Evolutionary conservation across 2,797 vertebrate species (phyloP).

Genomic region (Labeo calbasu): DNA sequence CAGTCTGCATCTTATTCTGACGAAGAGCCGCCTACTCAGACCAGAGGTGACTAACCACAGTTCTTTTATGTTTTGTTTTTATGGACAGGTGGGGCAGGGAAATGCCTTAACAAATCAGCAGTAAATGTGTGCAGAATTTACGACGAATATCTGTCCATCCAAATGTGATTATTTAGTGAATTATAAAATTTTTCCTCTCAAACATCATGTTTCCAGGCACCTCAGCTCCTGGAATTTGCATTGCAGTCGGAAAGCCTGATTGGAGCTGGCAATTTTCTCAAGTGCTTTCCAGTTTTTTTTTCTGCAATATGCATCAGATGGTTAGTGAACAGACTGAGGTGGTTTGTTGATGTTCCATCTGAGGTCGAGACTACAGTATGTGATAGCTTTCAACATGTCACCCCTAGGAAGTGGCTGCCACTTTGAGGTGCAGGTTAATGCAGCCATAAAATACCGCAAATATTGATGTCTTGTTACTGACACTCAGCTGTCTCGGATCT

Average conservation of each 20-base stretch:
- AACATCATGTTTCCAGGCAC: background rate
- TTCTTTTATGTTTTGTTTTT: background rate
- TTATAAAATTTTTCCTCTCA: background rate
- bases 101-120: background rate
- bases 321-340: background rate
- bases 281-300: background rate
- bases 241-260: background rate
- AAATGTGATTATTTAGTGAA: constrained; percentile 6
- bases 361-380: background rate
- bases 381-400: background rate
- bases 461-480: background rate
- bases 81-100: background rate
- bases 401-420: background rate
- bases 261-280: background rate
- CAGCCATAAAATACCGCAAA: background rate
- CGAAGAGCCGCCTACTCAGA: background rate
- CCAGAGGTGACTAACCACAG: background rate
- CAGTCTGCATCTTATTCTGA: background rate
- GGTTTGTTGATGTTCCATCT: background rate
- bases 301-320: background rate
- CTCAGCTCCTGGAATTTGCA: constrained; percentile 7
- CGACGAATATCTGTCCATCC: background rate
- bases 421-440: background rate
- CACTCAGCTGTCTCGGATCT: background rate
- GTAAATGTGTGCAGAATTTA: constrained; percentile 1